Base-by-base conservation (phyloP, 2,888 invertebrate genomes). In the Elgonia sp. region DNA sequence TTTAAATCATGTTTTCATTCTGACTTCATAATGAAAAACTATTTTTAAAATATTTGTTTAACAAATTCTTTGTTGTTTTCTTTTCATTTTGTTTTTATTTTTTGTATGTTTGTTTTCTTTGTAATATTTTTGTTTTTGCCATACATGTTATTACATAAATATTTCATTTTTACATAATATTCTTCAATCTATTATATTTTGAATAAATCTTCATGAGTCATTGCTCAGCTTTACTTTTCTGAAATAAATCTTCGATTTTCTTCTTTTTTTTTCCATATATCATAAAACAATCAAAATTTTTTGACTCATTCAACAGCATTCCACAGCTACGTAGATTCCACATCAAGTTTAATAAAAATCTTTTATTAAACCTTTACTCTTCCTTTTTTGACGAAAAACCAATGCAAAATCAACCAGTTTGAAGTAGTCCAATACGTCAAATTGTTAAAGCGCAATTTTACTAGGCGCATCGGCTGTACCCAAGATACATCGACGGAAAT, bases 271-370 rank as follows among this genome's bases (percentile, higher is more conserved):
- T 46, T 46, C 46, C 46, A 60, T 21, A 10, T 60, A 0, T 37
- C 3, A 16, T 62, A 57, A 20, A 16, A 20, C 29, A 37, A 8
- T 57, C n/a, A n/a, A n/a, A n/a, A n/a, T 62, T 7, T 29, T 62
- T 37, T 7, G 29, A 4, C 29, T 62, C 2, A 16, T 62, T 42
- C 9, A 42, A 42, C n/a, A 9, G 42, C 42, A 42, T 14, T 62
- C 16, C 3, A 62, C 63, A 67, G 42, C 42, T 42, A 67, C 65
- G 42, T 42, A 6, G 14, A 6, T 67, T 42, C 42, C 42, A 67
- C 42, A 67, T 67, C 42, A n/a, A 67, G 42, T 67, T 67, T 67
- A 18, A 63, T 46, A 37, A 53, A 62, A 62, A 29, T 29, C 29
- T 29, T 29, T 29, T 29, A 29, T 29, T 29, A 29, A 29, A 29